Conservation (phyloP, 2,797 vertebrate species). For the Ciconia nigra region DNA sequence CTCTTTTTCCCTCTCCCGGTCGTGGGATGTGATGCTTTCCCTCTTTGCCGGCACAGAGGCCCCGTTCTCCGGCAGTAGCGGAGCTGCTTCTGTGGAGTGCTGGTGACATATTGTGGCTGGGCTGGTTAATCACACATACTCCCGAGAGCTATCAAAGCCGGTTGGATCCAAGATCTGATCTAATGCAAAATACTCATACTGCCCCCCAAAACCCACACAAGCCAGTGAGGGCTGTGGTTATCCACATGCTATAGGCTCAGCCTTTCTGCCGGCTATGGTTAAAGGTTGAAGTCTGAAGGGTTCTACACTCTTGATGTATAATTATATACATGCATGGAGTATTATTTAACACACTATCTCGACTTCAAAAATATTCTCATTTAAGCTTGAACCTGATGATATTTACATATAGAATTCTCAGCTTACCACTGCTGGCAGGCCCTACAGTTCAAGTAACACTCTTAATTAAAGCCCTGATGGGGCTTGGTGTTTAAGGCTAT, state of each 20-base stretch:
- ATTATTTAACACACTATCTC: not conserved
- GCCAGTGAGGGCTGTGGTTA: not conserved
- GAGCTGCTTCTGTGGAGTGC: constrained; percentile 47
- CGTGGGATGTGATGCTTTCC: not conserved
- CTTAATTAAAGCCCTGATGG: not conserved
- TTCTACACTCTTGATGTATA: not conserved
- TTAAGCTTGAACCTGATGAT: not conserved
- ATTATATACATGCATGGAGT: not conserved
- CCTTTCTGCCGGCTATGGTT: not conserved
- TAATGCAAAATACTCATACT: not conserved
- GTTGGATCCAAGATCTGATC: not conserved
- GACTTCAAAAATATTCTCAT: not conserved
- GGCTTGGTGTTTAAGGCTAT: not conserved
- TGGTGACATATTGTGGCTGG: constrained; percentile 66
- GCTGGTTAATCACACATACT: constrained; percentile 47
- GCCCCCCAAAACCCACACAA: not conserved
- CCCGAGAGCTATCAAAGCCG: not conserved
- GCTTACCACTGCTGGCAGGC: not conserved
- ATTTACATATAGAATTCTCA: not conserved
- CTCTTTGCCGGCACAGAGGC: not conserved
- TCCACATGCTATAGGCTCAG: not conserved
- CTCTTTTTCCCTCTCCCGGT: not conserved
- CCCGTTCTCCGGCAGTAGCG: not conserved
- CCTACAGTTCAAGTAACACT: not conserved
- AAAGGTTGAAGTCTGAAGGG: not conserved